Conservation (phyloP, 2,888 invertebrate genomes). For the Polyommatus icarus region DNA sequence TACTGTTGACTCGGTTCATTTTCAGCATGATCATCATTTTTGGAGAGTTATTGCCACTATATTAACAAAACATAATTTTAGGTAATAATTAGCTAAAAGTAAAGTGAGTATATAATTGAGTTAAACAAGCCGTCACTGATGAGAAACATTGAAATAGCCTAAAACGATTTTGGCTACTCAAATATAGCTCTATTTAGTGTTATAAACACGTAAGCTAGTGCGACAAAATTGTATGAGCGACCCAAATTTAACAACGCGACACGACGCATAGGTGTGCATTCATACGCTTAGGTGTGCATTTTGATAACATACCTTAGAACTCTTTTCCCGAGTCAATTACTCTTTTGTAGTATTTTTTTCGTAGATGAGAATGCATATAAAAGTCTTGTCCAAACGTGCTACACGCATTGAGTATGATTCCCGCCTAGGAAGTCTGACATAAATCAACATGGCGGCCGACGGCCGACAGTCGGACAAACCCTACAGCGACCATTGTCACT, state of each 20-base stretch:
- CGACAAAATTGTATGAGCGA: too few species aligned
- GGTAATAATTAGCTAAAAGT: background rate
- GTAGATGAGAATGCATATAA: background rate
- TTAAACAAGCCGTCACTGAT: too few species aligned
- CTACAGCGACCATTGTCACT: background rate
- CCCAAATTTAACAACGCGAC: too few species aligned
- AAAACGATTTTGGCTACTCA: too few species aligned
- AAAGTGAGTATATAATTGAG: too few species aligned
- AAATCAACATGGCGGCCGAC: background rate
- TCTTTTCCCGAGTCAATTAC: too few species aligned
- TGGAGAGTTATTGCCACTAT: background rate
- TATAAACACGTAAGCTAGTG: background rate
- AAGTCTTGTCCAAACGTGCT: background rate
- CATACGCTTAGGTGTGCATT: too few species aligned
- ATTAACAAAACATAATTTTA: background rate
- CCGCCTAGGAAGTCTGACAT: background rate
- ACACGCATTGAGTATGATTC: background rate
- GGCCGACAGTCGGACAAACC: background rate
- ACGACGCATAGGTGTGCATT: too few species aligned
- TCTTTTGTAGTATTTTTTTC: too few species aligned
- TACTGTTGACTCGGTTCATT: background rate
- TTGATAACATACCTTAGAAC: too few species aligned
- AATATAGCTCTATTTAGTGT: background rate
- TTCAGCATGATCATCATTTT: background rate
- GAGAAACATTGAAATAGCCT: background rate